phyloP scores from a whole-genome alignment of 2,888 invertebrate genomes.

The Gerris lacustris region DNA sequence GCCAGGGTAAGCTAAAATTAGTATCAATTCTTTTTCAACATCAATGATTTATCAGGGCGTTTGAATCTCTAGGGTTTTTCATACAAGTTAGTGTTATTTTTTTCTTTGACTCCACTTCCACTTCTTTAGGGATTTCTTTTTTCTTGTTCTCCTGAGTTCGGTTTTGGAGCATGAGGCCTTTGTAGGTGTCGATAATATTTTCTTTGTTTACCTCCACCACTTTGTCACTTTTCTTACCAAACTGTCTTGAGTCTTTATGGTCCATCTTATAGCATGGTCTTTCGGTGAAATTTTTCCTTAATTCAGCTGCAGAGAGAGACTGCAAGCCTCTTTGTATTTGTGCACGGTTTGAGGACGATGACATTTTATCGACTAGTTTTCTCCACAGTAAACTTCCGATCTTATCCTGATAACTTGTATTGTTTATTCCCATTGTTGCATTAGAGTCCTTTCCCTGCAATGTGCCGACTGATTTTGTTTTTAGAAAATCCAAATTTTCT shows the following conservation, averaged over 20 bases:
- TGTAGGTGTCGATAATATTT: neutral
- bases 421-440: no score
- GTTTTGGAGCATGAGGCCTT: neutral
- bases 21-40: no score
- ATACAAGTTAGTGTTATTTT: no score
- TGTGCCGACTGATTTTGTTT: no score
- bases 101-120: no score
- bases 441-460: no score
- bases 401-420: neutral
- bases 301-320: neutral
- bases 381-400: neutral
- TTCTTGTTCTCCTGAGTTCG: neutral
- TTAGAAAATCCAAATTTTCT: no score
- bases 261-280: neutral
- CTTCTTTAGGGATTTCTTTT: neutral
- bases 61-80: no score
- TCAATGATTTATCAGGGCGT: no score
- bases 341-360: neutral
- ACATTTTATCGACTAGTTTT: neutral
- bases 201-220: neutral
- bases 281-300: neutral
- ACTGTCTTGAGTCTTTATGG: neutral
- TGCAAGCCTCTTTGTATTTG: neutral
- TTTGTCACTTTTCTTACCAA: neutral
- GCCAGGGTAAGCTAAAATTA: no score